Evolutionary conservation across 2,888 invertebrate genomes (phyloP), one percentile per base, ranked within the genome.

Genomic region (Nyleta sp.): DNA sequence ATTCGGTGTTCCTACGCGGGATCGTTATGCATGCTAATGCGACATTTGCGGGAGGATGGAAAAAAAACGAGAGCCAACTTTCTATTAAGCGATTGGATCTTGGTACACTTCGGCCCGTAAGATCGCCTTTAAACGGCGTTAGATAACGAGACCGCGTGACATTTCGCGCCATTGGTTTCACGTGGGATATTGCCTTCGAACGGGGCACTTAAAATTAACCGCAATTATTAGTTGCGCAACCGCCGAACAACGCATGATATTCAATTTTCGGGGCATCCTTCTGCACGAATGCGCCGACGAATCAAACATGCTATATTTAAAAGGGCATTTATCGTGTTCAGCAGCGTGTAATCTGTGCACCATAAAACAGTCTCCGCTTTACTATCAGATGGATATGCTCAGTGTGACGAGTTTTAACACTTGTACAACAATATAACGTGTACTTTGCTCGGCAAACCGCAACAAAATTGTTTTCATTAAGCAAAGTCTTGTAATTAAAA

Each of bases 21-120:
- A 62, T 44, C 67, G 67, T 72, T 65, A 50, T 78, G 78, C 70
- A 83, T 85, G 74, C 71, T 80, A 81, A 84, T 82, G 79, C 83
- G 84, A 84, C 84, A 83, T 84, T 84, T 84, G 72, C 46, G 53
- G 53, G 53, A 74, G 20, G 33, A 38, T 40, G 44, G 22, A 60
- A 55, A 74, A 82, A 75, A 81, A 77, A 67, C 70, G 44, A 74
- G 74, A 3, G 40, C 57, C 67, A 42, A 81, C 83, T 84, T 84
- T 84, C 84, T 81, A 81, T n/a, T 65, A 31, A 50, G 71, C 60
- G 74, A 71, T 67, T 64, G 59, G 59, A 76, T 79, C 68, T 60
- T 28, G 40, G 59, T 28, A 42, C 2, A 44, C 55, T 70, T 78
- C 48, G 38, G 13, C 40, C 33, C 33, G 35, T 46, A 28, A 53